These are phyloP conservation scores for Drosophila koepferae DNA, from an alignment of 2,888 invertebrate genomes.

Conservation along the genomic window DNA sequence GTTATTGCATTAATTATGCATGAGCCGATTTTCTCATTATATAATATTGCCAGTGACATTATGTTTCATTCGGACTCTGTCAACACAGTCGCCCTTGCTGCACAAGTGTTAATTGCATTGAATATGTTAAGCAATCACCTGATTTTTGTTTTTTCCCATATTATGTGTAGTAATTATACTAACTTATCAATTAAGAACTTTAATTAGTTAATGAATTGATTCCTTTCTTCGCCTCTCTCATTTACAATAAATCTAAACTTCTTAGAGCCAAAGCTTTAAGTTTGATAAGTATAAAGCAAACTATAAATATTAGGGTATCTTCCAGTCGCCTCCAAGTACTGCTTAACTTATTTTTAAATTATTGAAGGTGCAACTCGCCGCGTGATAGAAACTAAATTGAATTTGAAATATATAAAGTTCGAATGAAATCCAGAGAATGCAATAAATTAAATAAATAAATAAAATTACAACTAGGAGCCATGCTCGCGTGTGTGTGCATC, in stretches of 20 bases:
- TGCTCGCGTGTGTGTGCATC: neutral
- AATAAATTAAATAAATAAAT: neutral
- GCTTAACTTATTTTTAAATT: neutral
- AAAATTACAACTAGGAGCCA: neutral
- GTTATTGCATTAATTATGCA: slow-evolving; percentile 55
- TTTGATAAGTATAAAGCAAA: no score
- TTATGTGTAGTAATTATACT: neutral
- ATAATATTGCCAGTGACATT: slow-evolving; percentile 61
- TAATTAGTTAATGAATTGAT: neutral
- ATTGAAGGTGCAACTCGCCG: slow-evolving; percentile 2
- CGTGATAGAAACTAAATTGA: neutral
- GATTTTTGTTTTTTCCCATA: neutral
- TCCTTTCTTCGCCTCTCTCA: neutral
- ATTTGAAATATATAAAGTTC: slow-evolving; percentile 5
- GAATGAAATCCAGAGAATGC: neutral
- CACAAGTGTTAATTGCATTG: slow-evolving; percentile 33
- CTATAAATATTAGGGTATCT: neutral
- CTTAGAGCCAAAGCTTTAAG: no score
- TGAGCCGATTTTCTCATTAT: slow-evolving; percentile 53
- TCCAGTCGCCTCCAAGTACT: neutral
- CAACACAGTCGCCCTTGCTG: slow-evolving; percentile 17
- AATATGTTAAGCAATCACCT: slow-evolving; percentile 3
- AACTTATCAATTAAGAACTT: neutral
- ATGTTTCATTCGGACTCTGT: slow-evolving; percentile 16
- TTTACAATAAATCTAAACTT: no score